Evolutionary conservation across 2,797 vertebrate species (phyloP).

Genomic region (Diglossa cyanea): DNA sequence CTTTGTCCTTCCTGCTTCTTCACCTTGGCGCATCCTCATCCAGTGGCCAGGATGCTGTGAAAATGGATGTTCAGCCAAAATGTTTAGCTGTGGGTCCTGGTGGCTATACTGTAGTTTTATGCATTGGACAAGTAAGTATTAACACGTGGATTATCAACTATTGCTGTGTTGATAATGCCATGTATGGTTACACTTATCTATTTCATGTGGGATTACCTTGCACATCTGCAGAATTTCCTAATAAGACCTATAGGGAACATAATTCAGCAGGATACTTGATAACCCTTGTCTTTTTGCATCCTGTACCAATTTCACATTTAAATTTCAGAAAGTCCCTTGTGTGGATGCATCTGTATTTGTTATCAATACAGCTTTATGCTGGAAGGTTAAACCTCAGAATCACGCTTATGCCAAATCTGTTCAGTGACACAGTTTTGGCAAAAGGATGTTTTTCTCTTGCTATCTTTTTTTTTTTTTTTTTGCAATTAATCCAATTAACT

Average conservation of each 20-base stretch:
- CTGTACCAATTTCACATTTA: background rate
- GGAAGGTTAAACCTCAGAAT: background rate
- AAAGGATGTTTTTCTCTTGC: background rate
- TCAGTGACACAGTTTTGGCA: background rate
- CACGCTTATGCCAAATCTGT: background rate
- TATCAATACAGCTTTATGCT: background rate
- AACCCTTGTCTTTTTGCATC: background rate
- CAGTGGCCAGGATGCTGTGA: conserved; percentile 88
- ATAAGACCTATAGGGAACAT: background rate
- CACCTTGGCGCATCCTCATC: fast-evolving
- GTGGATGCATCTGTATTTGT: background rate
- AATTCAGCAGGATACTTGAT: background rate
- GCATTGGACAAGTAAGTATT: conserved; percentile 88
- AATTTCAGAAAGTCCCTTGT: background rate
- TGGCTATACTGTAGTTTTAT: conserved; percentile 84
- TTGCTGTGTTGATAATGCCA: background rate
- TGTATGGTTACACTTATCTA: background rate
- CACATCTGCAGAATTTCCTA: background rate
- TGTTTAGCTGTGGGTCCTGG: conserved; percentile 82
- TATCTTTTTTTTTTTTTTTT: background rate
- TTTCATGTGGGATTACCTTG: background rate
- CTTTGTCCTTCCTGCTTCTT: background rate
- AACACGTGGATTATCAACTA: background rate
- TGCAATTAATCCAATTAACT: background rate
- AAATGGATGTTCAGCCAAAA: conserved; percentile 94